phyloP scores from a whole-genome alignment of 64 coral and sea anemone genomes.

The Porites lutea region DNA sequence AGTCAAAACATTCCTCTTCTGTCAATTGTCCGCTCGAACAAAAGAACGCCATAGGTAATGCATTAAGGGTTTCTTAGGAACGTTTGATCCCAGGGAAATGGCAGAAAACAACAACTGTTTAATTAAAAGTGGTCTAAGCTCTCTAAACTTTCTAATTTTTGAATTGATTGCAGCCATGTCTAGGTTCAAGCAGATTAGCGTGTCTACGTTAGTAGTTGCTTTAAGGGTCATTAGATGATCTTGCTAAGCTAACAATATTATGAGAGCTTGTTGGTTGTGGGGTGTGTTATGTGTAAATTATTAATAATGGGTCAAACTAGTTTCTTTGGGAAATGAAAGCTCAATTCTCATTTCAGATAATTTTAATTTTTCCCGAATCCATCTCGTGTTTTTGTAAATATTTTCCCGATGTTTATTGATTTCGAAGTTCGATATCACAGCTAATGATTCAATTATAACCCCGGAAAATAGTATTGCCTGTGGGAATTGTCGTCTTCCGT shows the following conservation, averaged over 20 bases:
- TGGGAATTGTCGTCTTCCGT: neutral
- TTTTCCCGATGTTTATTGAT: constrained; percentile 1
- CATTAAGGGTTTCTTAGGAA: neutral
- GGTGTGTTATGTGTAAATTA: neutral
- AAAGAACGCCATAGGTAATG: neutral
- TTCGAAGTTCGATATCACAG: neutral
- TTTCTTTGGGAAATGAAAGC: neutral
- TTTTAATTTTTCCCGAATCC: neutral
- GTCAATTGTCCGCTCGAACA: constrained; percentile 20
- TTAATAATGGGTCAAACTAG: neutral
- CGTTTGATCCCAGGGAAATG: neutral
- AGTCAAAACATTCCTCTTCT: constrained; percentile 26
- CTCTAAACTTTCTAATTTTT: neutral
- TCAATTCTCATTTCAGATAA: neutral
- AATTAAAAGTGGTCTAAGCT: no score
- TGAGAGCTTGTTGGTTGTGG: neutral
- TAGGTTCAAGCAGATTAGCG: neutral
- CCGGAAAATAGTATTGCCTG: neutral
- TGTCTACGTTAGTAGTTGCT: neutral
- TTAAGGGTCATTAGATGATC: neutral
- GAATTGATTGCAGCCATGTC: neutral
- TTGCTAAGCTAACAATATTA: constrained; percentile 16
- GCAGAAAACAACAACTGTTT: neutral
- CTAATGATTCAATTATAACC: neutral
- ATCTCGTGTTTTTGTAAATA: neutral